Base-by-base conservation (phyloP, 2,797 vertebrate species). In the Anomalospiza imberbis region DNA sequence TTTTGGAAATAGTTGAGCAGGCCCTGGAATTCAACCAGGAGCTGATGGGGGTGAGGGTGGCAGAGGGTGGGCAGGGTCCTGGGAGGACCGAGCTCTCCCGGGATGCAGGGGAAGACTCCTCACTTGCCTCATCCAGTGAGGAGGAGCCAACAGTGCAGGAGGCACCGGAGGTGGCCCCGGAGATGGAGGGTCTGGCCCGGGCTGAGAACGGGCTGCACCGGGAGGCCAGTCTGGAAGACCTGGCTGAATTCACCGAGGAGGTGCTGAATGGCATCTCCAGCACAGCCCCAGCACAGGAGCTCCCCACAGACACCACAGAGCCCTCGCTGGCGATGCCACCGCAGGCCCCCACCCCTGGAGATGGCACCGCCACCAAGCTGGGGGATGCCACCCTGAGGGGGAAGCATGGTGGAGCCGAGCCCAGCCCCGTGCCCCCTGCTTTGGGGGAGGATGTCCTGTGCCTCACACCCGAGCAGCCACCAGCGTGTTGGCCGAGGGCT, bases 11-110 rank as follows among this genome's bases (percentile, higher is more conserved):
- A 6, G 96, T 97, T 0, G 94, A 96, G 42, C 95, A 94, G 72
- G 97, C 97, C 8, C 87, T 97, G 90, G 97, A 97, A 57, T 92
- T 93, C 82, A 97, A 90, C 61, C 96, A 97, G 78, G 97, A 95
- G 93, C 21, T 95, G 91, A 29, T 72, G 92, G 86, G 76, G 2
- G 26, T 0, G 18, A 93, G 70, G 65, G 60, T 0, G 0, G 48
- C 82, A 0, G 57, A 91, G 79, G 66, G 20, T 0, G 76, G 25
- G 68, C 68, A 7, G 5, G 44, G 12, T 36, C 20, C 73, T 2
- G 21, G 16, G 0, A 44, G 42, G 18, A 20, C 24, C 3, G 14
- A 95, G 10, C 32, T 22, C 3, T 19, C 20, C 10, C 17, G 0
- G 50, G 93, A 63, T 2, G 44, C 48, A 0, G 51, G 9, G 3